Base-by-base conservation (phyloP, 2,797 vertebrate species). In the Rhinoraja longicauda region DNA sequence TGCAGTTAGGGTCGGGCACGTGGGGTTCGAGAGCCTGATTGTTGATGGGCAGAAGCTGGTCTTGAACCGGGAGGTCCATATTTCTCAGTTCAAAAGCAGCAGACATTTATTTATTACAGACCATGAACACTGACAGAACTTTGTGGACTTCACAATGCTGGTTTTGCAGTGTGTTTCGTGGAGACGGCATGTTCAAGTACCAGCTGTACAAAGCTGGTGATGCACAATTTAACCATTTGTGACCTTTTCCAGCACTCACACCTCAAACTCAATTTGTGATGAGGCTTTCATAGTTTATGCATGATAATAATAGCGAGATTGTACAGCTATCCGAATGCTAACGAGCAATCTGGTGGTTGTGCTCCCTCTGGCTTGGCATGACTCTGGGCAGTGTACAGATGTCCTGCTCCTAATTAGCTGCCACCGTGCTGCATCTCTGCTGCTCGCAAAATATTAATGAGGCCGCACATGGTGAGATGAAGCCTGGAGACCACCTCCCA, bases 381-480 rank as follows among this genome's bases (percentile, higher is more conserved):
- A 64, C 29, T 62, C 26, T 32, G 82, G 29, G 82, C 82, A 32
- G 29, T 86, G 82, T 86, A 32, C 82, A 62, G 29, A 64, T 64
- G 82, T 86, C 82, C 17, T 57, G 82, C 59, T 86, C 86, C 59
- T 86, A 86, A 86, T 62, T 59, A 64, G 59, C 82, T 86, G 57
- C 57, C 82, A 86, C 57, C n/a, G 59, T 4, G 59, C 29, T 62
- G 82, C 57, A 86, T 86, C 57, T 7, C 29, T 64, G 82, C 82
- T 86, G 59, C 29, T 86, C 5, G n/a, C 29, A 64, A 86, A 86
- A 86, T 86, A 86, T 86, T 86, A 86, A 86, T 86, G 57, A 86
- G 57, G 15, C 82, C 62, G 62, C 82, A 86, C 82, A 17, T 86
- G 59, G 81, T 59, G 53, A 84, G 26, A 84, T 3, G 59, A 57